Base-by-base conservation (phyloP, 1,140 invertebrate genomes). In the Drosophila sturtevanti region DNA sequence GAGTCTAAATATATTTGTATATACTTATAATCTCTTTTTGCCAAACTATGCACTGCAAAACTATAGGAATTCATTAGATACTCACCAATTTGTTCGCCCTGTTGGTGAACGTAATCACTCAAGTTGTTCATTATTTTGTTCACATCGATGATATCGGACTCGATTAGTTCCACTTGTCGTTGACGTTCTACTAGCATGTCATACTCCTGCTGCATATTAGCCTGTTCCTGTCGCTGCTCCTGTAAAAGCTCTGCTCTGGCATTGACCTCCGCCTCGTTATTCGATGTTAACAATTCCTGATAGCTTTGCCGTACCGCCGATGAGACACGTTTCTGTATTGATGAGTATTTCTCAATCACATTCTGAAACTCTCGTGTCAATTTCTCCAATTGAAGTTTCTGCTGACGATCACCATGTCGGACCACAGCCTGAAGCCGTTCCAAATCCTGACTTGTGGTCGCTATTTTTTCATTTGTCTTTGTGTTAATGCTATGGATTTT, bases 61-160 rank as follows among this genome's bases (percentile, higher is more conserved):
- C 16, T 48, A n/a, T 1, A 1, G 27, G 9, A 52, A 11, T 51
- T n/a, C 6, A 27, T 14, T 10, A 2, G 16, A 24, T 35, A 90
- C 94, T 94, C 94, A 98, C 97, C 97, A 78, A 98, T 94, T 63
- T 94, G 93, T 74, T 97, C 95, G 35, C 95, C 95, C 93, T 99
- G 98, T 77, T 96, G 94, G 86, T 96, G 93, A 1, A 98, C 96
- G 82, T 98, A 92, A 44, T 94, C 94, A 4, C 95, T 95, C n/a
- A 99, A 92, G 78, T 98, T 95, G 68, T 96, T 95, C 95, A 98
- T 98, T 60, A 99, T 98, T 91, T 97, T 95, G 92, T 98, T 98
- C 0, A 98, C 96, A 92, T 98, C 97, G 61, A 97, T 92, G 63
- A 99, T 96, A 91, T 98, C 96, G 3, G 94, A 94, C 93, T 98